These are phyloP conservation scores for Poecilia velifera DNA, from an alignment of 2,797 vertebrate genomes.

Conservation along the genomic window DNA sequence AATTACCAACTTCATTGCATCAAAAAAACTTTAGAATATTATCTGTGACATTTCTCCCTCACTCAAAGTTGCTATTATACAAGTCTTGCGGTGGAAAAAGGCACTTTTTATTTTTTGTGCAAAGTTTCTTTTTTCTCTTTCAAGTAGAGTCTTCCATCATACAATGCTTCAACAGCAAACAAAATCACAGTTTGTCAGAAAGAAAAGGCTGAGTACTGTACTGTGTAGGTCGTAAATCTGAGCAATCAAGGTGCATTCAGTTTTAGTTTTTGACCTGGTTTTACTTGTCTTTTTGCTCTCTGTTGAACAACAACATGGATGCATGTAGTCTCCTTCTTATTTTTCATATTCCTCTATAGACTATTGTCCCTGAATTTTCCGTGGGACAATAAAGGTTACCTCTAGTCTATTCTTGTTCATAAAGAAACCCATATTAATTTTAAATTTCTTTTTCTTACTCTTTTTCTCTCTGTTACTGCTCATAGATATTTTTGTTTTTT, in stretches of 20 bases:
- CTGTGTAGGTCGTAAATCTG: too few species aligned
- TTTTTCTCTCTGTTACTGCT: background rate
- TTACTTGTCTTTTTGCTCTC: background rate
- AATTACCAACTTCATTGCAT: too few species aligned
- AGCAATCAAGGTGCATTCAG: constrained; percentile 17
- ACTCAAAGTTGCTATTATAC: background rate
- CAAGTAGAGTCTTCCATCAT: background rate
- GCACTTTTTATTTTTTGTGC: background rate
- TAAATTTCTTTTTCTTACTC: background rate
- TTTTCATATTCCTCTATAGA: background rate
- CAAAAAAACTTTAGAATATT: background rate
- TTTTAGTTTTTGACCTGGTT: background rate
- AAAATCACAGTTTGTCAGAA: constrained; percentile 8
- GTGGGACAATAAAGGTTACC: too few species aligned
- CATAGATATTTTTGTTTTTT: background rate
- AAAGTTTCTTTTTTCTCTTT: background rate
- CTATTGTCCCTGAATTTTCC: background rate
- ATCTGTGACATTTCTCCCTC: background rate
- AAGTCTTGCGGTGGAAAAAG: background rate
- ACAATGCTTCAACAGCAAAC: constrained; percentile 18
- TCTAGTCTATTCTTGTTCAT: background rate
- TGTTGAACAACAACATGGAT: background rate
- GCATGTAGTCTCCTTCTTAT: background rate
- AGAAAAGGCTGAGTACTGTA: constrained; percentile 3
- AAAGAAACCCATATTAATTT: constrained; percentile 3